Evolutionary conservation across 2,113 vertebrate species (phyloP), one percentile per base, ranked within the genome.

Genomic region (Passer domesticus): DNA sequence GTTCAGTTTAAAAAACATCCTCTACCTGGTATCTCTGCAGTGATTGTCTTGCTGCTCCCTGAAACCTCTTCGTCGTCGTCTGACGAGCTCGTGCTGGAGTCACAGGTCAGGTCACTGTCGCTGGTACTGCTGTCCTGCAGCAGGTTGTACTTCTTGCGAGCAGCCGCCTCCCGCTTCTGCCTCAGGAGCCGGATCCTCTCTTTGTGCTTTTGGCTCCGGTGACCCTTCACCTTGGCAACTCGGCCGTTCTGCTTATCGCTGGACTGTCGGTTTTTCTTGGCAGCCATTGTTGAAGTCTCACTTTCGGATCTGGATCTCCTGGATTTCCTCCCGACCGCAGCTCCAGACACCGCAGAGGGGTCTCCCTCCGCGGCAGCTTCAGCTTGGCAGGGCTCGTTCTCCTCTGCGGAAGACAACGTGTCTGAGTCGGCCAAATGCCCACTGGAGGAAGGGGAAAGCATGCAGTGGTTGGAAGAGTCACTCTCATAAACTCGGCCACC

Each of bases 101-200:
- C 99, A 90, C 99, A 99, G 5, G 99, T 99, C 97, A 99, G 98
- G 98, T 99, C 99, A 78, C 99, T 99, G 94, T 99, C 99, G 43
- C 99, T 99, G 79, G 99, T 99, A 97, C 99, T 99, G 98, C 99
- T 99, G 98, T 99, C 99, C 98, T 99, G 99, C 96, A 99, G 98
- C 98, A 99, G 98, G 98, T 99, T 99, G 69, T 99, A 99, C 86
- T 99, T 99, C 98, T 99, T 99, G 69, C 99, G 98, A 25, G 99
- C 99, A 37, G 99, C 99, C 0, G 99, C 99, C 88, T 99, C 99
- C 58, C 99, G 97, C 77, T 99, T 99, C 97, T 99, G 99, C 44
- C 99, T 98, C 72, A 99, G 93, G 50, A 99, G 97, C 27, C 99
- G 98, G 88, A 99, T 99, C 58, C 99, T 98, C 92, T 99, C 99